Evolutionary conservation across 1,140 invertebrate species (phyloP).

Genomic region (Drosophila albomicans): DNA sequence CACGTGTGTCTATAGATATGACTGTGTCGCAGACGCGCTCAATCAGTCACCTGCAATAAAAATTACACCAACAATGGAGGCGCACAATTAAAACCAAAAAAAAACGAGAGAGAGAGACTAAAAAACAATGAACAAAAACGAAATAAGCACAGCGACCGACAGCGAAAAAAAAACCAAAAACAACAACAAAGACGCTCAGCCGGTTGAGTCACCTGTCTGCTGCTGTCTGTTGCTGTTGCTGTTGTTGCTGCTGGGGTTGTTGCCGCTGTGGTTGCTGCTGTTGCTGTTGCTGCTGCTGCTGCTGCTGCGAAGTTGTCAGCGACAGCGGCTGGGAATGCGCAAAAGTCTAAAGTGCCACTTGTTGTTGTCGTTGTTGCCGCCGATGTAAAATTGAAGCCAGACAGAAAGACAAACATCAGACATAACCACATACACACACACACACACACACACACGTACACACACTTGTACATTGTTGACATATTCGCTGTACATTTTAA

Average conservation of each 20-base stretch:
- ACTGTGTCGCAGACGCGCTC: conserved; percentile 58
- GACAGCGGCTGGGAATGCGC: conserved; percentile 77
- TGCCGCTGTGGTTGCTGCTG: neutral
- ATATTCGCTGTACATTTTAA: conserved; percentile 69
- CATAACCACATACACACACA: conserved; percentile 36
- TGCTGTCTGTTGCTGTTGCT: neutral
- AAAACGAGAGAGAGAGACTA: neutral
- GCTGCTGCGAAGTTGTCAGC: conserved; percentile 31
- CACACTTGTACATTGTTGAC: conserved; percentile 20
- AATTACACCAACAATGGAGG: conserved; percentile 47
- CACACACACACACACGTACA: conserved; percentile 5
- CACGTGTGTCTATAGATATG: conserved; percentile 43
- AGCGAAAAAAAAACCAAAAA: conserved; percentile 17
- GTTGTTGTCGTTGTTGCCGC: conserved; percentile 50
- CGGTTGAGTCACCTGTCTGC: conserved; percentile 77
- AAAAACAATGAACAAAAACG: conserved; percentile 24
- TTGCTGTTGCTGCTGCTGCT: neutral
- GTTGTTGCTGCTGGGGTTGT: conserved; percentile 7
- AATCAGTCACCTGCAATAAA: conserved; percentile 75
- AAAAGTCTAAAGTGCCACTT: conserved; percentile 79
- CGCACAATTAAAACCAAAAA: conserved; percentile 45
- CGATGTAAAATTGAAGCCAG: conserved; percentile 62
- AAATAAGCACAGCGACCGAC: conserved; percentile 17
- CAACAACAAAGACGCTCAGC: conserved; percentile 40
- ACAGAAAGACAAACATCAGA: conserved; percentile 60